Base-by-base conservation (phyloP, 2,888 invertebrate species). In the Catonia carolina region DNA sequence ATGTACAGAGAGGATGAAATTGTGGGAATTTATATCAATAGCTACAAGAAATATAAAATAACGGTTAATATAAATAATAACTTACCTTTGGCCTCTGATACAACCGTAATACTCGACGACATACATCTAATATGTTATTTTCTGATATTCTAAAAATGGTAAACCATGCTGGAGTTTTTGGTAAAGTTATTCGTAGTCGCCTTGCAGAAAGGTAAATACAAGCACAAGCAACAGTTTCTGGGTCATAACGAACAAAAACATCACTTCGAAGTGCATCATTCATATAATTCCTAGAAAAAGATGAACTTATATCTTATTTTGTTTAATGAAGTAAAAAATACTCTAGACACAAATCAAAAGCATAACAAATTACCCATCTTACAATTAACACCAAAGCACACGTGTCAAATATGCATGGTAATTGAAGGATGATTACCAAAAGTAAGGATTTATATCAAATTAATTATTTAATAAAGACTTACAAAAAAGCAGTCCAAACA, bases 151-250 rank as follows among this genome's bases (percentile, higher is more conserved):
- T 85, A 70, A 97, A 96, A 2, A 96, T 75, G 1, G 83, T 77
- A 71, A 84, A 96, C 97, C 97, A 98, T 0, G 89, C 80, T 0
- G 96, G 96, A 65, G 81, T 84, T 59, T 84, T 86, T 0, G 97
- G 96, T 57, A 98, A 71, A 0, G 90, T 85, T 57, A 96, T 79
- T 63, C 86, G 84, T 23, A 95, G 79, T 69, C 90, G 87, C 14
- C 97, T 81, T 2, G 96, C 92, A 33, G 97, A 94, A 51, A 99
- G 76, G 72, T 91, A 96, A 64, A 99, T 96, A 72, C 99, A 99
- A n/a, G 98, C 97, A 73, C 97, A 97, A 0, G 99, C 99, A 56
- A 99, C 95, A 0, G 95, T 93, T 72, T 99, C 99, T 0, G 99
- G 97, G 59, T 89, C 87, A 71, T 92, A 95, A 45, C 94, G 82